Evolutionary conservation across 2,888 invertebrate genomes (phyloP).

Genomic region (Plebejus melissa): DNA sequence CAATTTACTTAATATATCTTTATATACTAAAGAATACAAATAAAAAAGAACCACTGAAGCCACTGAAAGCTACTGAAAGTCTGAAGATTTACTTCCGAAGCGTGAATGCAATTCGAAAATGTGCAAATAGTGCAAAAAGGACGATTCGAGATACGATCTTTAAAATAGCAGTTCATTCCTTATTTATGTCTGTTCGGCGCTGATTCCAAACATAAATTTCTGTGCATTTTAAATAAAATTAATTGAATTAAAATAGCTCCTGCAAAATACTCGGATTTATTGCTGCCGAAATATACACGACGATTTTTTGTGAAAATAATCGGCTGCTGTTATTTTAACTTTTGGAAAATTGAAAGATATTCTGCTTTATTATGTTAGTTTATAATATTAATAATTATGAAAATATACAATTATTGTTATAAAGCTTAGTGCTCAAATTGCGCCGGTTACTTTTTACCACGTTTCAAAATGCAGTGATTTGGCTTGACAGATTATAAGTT

Average conservation of each 20-base stretch:
- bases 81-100: neutral
- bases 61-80: neutral
- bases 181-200: conserved; percentile 36
- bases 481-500: too few species aligned
- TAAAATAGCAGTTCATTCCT: conserved; percentile 31
- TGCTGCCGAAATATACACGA: neutral
- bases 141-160: neutral
- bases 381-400: too few species aligned
- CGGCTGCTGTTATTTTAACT: neutral
- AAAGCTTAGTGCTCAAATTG: too few species aligned
- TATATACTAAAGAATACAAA: neutral
- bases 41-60: neutral
- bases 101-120: neutral
- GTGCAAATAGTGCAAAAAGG: neutral
- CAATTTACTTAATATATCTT: neutral
- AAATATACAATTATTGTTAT: too few species aligned
- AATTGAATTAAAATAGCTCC: conserved; percentile 12
- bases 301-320: neutral
- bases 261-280: neutral
- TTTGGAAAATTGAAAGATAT: neutral
- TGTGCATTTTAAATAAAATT: conserved; percentile 18
- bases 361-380: neutral
- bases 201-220: neutral
- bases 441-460: too few species aligned
- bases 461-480: too few species aligned